Conservation (phyloP, 2,113 vertebrate genomes). For the Xyrauchen texanus region DNA sequence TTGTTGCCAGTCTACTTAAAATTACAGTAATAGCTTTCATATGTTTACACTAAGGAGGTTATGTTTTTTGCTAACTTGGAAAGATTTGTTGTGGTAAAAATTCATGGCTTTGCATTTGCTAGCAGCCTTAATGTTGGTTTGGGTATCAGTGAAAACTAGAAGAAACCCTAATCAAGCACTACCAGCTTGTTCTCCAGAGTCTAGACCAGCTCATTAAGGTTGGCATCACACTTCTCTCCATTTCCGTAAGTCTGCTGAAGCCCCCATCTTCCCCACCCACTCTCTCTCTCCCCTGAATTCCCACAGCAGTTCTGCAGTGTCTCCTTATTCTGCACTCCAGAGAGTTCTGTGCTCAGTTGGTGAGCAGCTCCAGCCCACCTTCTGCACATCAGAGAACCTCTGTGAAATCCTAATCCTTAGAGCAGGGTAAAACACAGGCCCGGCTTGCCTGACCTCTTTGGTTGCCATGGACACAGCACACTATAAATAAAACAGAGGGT, state of each 20-base stretch:
- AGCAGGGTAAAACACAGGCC: constrained; percentile 95
- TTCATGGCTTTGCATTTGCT: constrained; percentile 53
- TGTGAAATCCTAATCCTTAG: constrained; percentile 96
- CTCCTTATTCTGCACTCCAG: constrained; percentile 46
- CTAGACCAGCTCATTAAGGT: constrained; percentile 61
- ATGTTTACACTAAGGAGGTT: neutral
- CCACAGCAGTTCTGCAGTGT: constrained; percentile 61
- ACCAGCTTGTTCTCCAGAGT: constrained; percentile 53
- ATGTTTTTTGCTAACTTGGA: constrained; percentile 5
- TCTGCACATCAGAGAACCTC: constrained; percentile 89
- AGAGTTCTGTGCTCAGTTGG: constrained; percentile 62
- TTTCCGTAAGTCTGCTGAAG: constrained; percentile 41
- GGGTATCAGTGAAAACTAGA: constrained; percentile 31
- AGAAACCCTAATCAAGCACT: constrained; percentile 40
- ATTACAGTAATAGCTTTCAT: neutral
- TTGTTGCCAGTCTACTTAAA: neutral
- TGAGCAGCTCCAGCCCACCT: constrained; percentile 80
- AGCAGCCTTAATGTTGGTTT: constrained; percentile 7
- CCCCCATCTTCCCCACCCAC: constrained; percentile 38
- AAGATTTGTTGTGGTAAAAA: constrained; percentile 6
- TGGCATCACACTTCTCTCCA: constrained; percentile 54
- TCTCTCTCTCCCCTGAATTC: constrained; percentile 63
- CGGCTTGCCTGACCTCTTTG: constrained; percentile 98
- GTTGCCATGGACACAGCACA: constrained; percentile 98
- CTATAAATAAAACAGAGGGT: constrained; percentile 96